Conservation (phyloP, 2,888 invertebrate species). For the Nomada hirtipes region DNA sequence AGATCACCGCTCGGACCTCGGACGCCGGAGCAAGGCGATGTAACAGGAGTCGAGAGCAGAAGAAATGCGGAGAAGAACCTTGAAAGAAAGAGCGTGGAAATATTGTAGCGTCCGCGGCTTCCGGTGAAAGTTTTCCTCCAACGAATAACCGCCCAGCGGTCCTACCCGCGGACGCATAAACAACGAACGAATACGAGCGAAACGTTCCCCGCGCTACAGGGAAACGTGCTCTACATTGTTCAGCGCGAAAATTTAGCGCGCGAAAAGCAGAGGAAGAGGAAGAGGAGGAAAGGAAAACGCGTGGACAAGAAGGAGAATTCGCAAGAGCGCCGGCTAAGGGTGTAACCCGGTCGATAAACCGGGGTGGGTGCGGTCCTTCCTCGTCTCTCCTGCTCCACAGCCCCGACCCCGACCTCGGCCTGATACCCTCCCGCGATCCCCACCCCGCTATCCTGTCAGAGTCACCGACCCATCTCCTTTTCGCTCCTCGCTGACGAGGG, state of each 20-base stretch:
- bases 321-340: conserved; percentile 73
- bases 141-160: too few species aligned
- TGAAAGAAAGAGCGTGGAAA: too few species aligned
- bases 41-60: too few species aligned
- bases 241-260: too few species aligned
- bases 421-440: conserved; percentile 48
- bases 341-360: conserved; percentile 79
- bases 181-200: too few species aligned
- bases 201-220: not conserved
- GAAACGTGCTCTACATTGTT: not conserved
- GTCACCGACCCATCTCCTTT: conserved; percentile 47
- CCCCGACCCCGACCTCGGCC: conserved; percentile 69
- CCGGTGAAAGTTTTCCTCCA: too few species aligned
- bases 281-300: conserved; percentile 16
- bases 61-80: too few species aligned
- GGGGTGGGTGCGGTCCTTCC: conserved; percentile 80
- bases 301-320: conserved; percentile 74
- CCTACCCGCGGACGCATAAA: too few species aligned
- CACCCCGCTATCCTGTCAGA: conserved; percentile 36
- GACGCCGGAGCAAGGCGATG: not conserved
- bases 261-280: not conserved
- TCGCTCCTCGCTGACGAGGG: conserved; percentile 14
- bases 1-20: not conserved
- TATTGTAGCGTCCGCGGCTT: too few species aligned
- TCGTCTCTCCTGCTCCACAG: conserved; percentile 70